Evolutionary conservation across 2,113 vertebrate species (phyloP).

Genomic region (Arenaria interpres): DNA sequence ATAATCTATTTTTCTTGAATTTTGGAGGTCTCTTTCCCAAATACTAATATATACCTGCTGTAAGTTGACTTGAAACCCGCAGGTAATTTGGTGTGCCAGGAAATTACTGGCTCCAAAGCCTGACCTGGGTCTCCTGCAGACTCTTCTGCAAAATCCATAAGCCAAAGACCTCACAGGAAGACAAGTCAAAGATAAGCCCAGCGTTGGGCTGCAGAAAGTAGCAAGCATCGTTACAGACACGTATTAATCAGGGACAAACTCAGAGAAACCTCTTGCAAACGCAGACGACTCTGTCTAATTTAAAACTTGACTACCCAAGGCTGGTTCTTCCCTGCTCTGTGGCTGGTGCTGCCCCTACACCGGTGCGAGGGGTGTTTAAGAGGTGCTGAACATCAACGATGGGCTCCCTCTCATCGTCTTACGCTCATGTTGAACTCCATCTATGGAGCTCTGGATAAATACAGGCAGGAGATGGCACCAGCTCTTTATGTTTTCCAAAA

Average conservation of each 20-base stretch:
- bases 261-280: neutral
- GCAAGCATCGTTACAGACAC: neutral
- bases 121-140: neutral
- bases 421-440: fast-evolving
- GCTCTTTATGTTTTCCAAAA: neutral
- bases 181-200: neutral
- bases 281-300: neutral
- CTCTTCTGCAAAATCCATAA: neutral
- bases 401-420: neutral
- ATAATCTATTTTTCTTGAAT: neutral
- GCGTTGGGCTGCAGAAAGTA: neutral
- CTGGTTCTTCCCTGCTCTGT: neutral
- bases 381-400: neutral
- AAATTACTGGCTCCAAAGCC: neutral
- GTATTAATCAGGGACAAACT: neutral
- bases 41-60: neutral
- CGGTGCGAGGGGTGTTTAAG: too few relatives aligned
- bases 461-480: neutral
- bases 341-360: neutral
- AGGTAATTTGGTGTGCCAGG: neutral
- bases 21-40: neutral
- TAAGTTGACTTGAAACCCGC: neutral
- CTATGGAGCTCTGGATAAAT: neutral
- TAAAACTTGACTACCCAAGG: neutral
- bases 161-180: neutral